Percentiles rank a stretch among this genome's conserved stretches.
These are phyloP conservation scores for Proctacanthus coquilletti DNA, from an alignment of 1,140 invertebrate species.

Conservation along the genomic window DNA sequence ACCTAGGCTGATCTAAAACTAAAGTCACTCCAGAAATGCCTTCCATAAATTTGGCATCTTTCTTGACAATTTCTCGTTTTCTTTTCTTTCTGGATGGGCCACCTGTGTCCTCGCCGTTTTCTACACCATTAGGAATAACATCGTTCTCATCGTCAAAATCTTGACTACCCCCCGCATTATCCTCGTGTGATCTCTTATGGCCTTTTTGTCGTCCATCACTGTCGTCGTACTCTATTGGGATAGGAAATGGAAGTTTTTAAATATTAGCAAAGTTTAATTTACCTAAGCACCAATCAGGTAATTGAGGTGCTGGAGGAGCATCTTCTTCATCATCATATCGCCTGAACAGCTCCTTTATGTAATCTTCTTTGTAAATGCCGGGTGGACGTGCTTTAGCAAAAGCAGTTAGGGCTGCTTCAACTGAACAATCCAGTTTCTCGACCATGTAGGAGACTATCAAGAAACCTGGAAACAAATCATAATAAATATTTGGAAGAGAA, in stretches of 20 bases:
- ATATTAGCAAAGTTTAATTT: too few species aligned
- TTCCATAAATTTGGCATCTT: constrained; percentile 59
- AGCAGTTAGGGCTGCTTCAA: constrained; percentile 61
- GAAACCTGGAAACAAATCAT: constrained; percentile 45
- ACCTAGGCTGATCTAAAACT: constrained; percentile 33
- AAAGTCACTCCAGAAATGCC: constrained; percentile 56
- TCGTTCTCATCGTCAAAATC: constrained; percentile 7
- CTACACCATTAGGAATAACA: constrained; percentile 8
- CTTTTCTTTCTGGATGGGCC: constrained; percentile 19
- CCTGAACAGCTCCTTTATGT: constrained; percentile 52
- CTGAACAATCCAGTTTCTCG: constrained; percentile 54
- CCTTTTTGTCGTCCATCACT: constrained; percentile 22
- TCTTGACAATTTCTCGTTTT: constrained; percentile 29
- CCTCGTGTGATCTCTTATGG: constrained; percentile 12
- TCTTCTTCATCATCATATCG: constrained; percentile 65
- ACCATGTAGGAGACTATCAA: constrained; percentile 84
- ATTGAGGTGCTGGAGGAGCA: constrained; percentile 49
- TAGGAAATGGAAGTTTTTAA: too few species aligned
- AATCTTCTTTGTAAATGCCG: constrained; percentile 67
- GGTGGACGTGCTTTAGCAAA: constrained; percentile 59
- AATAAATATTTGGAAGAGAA: background rate
- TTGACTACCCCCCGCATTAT: constrained; percentile 6
- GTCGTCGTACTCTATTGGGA: constrained; percentile 35
- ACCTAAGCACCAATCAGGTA: constrained; percentile 66
- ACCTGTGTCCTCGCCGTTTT: constrained; percentile 16